These are phyloP conservation scores for Melanerpes aurifrons DNA, from an alignment of 2,113 vertebrate species.

Conservation along the genomic window DNA sequence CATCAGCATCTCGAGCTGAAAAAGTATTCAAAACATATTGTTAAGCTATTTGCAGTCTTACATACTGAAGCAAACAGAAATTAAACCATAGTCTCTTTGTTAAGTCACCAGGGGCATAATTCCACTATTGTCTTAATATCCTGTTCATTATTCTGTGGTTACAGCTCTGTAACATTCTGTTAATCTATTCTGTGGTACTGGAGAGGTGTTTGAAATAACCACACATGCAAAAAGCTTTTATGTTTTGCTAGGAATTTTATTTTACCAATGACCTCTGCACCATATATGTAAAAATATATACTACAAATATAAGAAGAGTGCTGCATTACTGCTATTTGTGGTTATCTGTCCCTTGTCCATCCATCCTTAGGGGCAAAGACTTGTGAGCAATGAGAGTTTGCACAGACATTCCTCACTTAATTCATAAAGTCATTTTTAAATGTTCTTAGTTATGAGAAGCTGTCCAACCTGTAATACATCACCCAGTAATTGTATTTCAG, in stretches of 20 bases:
- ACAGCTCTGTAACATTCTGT: background rate
- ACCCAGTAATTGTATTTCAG: background rate
- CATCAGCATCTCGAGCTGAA: constrained; percentile 97
- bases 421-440: background rate
- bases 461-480: background rate
- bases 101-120: background rate
- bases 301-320: background rate
- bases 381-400: background rate
- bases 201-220: background rate
- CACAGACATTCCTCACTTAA: background rate
- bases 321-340: background rate
- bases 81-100: background rate
- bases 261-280: background rate
- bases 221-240: background rate
- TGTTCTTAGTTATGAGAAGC: background rate
- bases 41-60: background rate
- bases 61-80: background rate
- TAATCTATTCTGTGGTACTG: background rate
- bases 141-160: background rate
- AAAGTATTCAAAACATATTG: background rate
- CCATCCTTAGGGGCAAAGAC: background rate
- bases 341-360: background rate
- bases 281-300: background rate
- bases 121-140: background rate
- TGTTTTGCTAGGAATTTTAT: background rate